Base-by-base conservation (phyloP, 53 echinoderm and acorn worm genomes). In the Stichopus horrens region DNA sequence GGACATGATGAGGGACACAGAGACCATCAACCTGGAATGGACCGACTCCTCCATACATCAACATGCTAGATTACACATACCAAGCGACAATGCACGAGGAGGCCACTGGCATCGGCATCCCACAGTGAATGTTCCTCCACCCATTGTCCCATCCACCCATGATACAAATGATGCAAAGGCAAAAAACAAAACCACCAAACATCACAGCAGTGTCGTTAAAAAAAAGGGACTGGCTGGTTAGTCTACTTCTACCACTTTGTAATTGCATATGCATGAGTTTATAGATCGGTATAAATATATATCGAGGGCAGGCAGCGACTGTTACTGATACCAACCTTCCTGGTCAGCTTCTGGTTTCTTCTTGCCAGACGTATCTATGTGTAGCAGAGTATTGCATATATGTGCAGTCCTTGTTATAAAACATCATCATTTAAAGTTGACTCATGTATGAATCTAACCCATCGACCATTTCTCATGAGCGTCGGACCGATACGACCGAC, bases 351-450 rank as follows among this genome's bases (percentile, higher is more conserved):
- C 65, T 52, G 79, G 79, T 83, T 83, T 83, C 84, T 83, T 83
- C 84, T 83, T 83, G 84, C 66, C 65, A 55, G 84, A 14, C 8
- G 84, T 57, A 83, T 65, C 84, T 83, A 83, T 14, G 52, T 79
- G 52, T 79, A 55, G 79, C 79, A 79, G 79, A 79, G 79, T 16
- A 63, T 63, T 63, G 16, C 63, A 63, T 63, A 63, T 63, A 63
- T 63, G 63, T 63, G 63, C 63, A 63, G 10, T 63, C 63, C 63
- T 63, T 6, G 63, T 63, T 5, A 63, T 37, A 13, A 63, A 8
- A 6, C 63, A 63, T 63, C 37, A 37, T 37, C 37, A 37, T 63
- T 63, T 13, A 60, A 13, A 63, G 7, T 5, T 63, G 63, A 10
- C 16, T 63, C 63, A 63, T 16, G 37, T 37, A 63, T 63, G 63